phyloP scores from a whole-genome alignment of 2,113 vertebrate genomes.

The Dasypus novemcinctus region DNA sequence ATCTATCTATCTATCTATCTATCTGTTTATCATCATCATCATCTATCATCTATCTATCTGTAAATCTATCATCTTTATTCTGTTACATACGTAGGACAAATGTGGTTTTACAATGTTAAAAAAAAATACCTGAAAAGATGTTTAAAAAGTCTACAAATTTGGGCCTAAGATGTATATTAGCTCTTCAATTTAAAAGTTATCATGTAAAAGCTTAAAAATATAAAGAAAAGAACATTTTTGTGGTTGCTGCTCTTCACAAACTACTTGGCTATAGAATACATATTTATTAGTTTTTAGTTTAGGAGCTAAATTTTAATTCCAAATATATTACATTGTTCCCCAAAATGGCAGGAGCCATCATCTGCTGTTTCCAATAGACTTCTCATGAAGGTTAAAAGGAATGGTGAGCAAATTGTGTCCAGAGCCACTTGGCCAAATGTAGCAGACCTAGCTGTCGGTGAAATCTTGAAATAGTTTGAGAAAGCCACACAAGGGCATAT shows the following conservation, averaged over 20 bases:
- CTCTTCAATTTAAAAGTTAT: neutral
- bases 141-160: neutral
- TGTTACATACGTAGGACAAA: neutral
- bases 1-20: neutral
- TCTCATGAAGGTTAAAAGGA: too few relatives aligned
- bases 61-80: neutral
- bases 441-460: too few relatives aligned
- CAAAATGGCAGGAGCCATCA: neutral
- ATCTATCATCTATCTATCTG: neutral
- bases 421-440: too few relatives aligned
- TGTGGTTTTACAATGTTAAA: neutral
- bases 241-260: neutral
- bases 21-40: neutral
- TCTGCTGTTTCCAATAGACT: too few relatives aligned
- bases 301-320: constrained; percentile 38
- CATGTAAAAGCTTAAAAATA: constrained; percentile 12
- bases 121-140: neutral
- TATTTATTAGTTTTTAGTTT: constrained; percentile 35
- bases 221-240: neutral
- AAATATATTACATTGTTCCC: neutral
- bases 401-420: too few relatives aligned
- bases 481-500: too few relatives aligned
- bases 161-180: neutral
- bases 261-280: neutral
- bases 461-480: too few relatives aligned